Conservation (phyloP, 1,140 invertebrate genomes). For the Triops cancriformis region DNA sequence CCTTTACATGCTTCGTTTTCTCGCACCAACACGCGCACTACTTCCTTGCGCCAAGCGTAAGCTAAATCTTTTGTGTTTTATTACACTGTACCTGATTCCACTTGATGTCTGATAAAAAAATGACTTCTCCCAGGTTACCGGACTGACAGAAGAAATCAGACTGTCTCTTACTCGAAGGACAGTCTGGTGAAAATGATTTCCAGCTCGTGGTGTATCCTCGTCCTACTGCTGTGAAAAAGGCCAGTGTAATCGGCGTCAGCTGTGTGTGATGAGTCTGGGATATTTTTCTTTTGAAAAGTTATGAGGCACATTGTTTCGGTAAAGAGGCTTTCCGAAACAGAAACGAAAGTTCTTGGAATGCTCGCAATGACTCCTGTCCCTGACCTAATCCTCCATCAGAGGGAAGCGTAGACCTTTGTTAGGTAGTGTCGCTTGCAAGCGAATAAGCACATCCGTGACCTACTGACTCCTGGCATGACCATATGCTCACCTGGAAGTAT, state of each 20-base stretch:
- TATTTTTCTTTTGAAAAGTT: background rate
- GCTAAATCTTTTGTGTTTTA: background rate
- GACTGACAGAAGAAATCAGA: conserved; percentile 1
- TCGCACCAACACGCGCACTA: background rate
- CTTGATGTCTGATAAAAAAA: background rate
- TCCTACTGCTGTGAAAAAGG: background rate
- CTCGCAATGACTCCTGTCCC: background rate
- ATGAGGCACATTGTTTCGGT: background rate
- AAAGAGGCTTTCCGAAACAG: background rate
- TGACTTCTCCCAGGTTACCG: background rate
- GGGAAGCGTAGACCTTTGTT: background rate
- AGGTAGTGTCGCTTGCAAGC: background rate
- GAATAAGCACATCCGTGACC: background rate
- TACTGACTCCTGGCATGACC: background rate
- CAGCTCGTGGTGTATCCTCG: background rate
- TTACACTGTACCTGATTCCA: background rate
- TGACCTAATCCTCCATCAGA: background rate
- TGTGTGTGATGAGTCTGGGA: background rate
- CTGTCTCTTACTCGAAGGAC: background rate
- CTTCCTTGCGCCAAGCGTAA: background rate
- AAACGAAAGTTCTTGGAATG: background rate
- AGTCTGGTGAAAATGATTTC: background rate
- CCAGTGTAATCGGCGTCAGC: background rate
- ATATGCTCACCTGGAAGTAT: conserved; percentile 5
- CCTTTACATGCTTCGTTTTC: background rate